Evolutionary conservation across 1,140 invertebrate genomes (phyloP), one percentile per base, ranked within the genome.

Genomic region (Telenomus remus): DNA sequence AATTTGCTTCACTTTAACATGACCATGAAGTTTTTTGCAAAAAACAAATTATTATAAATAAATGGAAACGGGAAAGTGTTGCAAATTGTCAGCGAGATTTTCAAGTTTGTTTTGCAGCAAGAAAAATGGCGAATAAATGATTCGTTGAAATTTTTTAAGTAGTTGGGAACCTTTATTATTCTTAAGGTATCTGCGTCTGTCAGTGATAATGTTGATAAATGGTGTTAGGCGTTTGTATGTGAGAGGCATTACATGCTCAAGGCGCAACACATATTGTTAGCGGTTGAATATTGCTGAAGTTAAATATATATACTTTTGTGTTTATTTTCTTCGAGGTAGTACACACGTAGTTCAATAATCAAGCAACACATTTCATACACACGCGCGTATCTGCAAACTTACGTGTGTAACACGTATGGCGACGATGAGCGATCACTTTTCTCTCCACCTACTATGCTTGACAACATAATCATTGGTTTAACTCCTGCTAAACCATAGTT

Each of bases 401-500:
- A 66, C 63, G 57, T 71, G 63, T 76, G 47, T 76, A 72, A 77
- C 68, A 69, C 65, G 78, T 76, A 73, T 79, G 72, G 69, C 71
- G 59, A 46, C 84, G 82, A 82, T 85, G 82, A 85, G 81, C 81
- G 84, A 86, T 86, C 85, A 84, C 82, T 85, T 83, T 84, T 76
- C 80, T 82, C 82, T 84, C 84, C 84, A 85, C 83, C 84, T 83
- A 82, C 81, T 75, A 73, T 42, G 51, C 76, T 84, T 85, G 85
- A 87, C 85, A 87, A 85, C 84, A 87, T 87, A 87, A 87, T 87
- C 85, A 86, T 85, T 81, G 84, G 84, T 86, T 87, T 85, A 85
- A 84, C 84, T 84, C 76, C 75, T 80, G 82, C 83, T 85, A 86
- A 86, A 85, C 81, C 82, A 85, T 84, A 85, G 84, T 85, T 84